phyloP scores from a whole-genome alignment of 2,797 vertebrate species.

The Coccyzus lansbergi region DNA sequence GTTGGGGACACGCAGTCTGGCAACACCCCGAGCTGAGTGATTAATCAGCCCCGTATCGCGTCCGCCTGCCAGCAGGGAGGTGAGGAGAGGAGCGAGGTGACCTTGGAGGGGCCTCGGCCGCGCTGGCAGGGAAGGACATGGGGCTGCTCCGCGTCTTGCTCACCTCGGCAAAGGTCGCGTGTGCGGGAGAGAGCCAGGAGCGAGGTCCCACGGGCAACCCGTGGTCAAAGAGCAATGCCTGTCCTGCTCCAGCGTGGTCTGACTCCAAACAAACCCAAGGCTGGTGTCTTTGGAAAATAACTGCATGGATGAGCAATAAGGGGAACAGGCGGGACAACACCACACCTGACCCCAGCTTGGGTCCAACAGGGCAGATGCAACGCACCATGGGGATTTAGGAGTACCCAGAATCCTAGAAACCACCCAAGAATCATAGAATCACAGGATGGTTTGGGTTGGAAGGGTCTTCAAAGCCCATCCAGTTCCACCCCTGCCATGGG shows the following conservation, averaged over 20 bases:
- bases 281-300: not conserved
- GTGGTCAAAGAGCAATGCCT: not conserved
- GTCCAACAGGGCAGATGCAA: not conserved
- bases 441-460: too few species aligned
- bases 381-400: rapidly evolving
- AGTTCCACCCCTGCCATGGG: too few species aligned
- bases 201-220: rapidly evolving
- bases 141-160: rapidly evolving
- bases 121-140: not conserved
- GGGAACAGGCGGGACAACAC: not conserved
- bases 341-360: not conserved
- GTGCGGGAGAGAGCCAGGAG: not conserved
- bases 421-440: not conserved
- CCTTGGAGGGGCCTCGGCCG: constrained; percentile 16
- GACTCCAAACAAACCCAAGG: not conserved
- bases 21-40: not conserved
- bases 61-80: not conserved
- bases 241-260: not conserved
- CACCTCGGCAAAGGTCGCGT: not conserved
- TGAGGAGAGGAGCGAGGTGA: not conserved
- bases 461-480: too few species aligned
- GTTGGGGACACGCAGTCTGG: not conserved
- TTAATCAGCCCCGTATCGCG: not conserved
- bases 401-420: not conserved
- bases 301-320: not conserved